Evolutionary conservation across 2,888 invertebrate species (phyloP), one percentile per base, ranked within the genome.

Genomic region (Mimachlamys varia): DNA sequence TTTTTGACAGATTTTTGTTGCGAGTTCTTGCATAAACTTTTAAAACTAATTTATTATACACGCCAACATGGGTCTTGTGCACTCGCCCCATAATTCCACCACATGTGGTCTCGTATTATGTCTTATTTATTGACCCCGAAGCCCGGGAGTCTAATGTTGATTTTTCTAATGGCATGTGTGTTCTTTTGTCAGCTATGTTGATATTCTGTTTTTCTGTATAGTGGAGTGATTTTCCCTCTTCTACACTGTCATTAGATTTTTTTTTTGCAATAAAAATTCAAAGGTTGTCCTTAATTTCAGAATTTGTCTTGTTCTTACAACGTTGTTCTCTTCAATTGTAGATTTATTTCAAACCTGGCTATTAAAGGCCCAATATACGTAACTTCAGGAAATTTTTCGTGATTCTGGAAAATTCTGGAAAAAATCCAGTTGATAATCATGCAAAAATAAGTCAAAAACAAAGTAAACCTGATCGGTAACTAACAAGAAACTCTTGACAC

Each of bases 221-320:
- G 93, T 93, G 92, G 93, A 93, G 93, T 93, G 93, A 92, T 89
- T 91, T 93, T 92, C 90, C 90, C 91, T 90, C 91, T 90, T 93
- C 90, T 92, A 91, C 92, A 93, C 93, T 92, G 93, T 93, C 93
- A 62, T 89, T 91, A 90, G 92, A 93, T 93, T 92, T 92, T 92
- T 92, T 92, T 93, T 93, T 93, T 93, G 93, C 93, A 93, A 93
- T 93, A 93, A 93, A 93, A 91, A 89, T 90, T 76, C 89, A 90
- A 88, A 87, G 89, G 53, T 90, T 76, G 76, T 76, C 76, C 76
- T 76, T 76, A 27, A 76, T 12, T 15, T 33, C 58, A 0, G 76
- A 76, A 33, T 76, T 76, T 27, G 76, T 33, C 76, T 76, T 76
- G 76, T 76, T 76, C 15, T 76, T 76, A 76, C 58, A 58, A 58